Evolutionary conservation across 2,113 vertebrate species (phyloP), one percentile per base, ranked within the genome.

Genomic region (Rhinolophus ferrumequinum): DNA sequence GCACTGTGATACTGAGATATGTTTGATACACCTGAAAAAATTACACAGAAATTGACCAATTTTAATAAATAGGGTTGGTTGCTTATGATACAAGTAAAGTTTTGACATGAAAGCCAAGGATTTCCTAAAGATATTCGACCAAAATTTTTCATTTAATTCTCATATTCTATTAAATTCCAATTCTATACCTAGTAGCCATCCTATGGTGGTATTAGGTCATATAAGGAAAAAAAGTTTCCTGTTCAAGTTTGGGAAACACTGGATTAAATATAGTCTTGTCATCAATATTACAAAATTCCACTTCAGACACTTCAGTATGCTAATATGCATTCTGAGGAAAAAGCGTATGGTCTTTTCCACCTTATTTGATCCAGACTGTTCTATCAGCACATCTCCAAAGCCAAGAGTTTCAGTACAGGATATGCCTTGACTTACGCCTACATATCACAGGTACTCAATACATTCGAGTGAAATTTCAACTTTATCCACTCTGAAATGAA

Each of bases 401-500:
- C 86, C 96, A 82, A 82, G 64, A 50, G 38, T 64, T 69, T 92
- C 28, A 90, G 58, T 89, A 24, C 4, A 67, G 70, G 35, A 14
- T 96, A 8, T 16, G 80, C n/a, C 19, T 50, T 33, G 21, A 50
- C 67, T 77, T 60, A 5, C 2, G 52, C 72, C 56, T 76, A 28
- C 18, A 16, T 47, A 58, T 69, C 64, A 9, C 85, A 75, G 60
- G 77, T 82, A 56, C 77, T 82, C 82, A 24, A 3, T 14, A 35
- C 12, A 41, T 21, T 83, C 79, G 28, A 41, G 77, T 0, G 0
- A 83, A 93, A 73, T 84, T 64, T 64, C 90, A 87, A 15, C 92
- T 67, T 70, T 41, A 89, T 30, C 87, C 75, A 33, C 75, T 93
- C 93, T 44, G 80, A 41, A 47, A 10, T 72, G 92, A 44, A 94